Conservation (phyloP, 2,888 invertebrate genomes). For the Artemia sinica region DNA sequence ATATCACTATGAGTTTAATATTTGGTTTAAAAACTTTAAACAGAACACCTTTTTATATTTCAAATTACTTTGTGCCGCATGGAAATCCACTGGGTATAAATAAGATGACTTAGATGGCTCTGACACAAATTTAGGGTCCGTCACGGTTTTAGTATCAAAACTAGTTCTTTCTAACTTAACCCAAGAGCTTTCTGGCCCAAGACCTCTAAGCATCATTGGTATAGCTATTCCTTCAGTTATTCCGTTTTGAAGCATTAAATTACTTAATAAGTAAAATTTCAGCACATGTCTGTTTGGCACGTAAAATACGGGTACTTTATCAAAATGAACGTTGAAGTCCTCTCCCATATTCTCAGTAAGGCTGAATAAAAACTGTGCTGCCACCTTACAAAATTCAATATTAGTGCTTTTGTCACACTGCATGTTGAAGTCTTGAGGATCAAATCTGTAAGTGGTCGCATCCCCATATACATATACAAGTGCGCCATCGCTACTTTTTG, state of each 20-base stretch:
- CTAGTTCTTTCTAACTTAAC: slow-evolving; percentile 26
- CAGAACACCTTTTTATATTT: slow-evolving; percentile 26
- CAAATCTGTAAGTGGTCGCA: slow-evolving; percentile 27
- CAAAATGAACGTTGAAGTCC: slow-evolving; percentile 27
- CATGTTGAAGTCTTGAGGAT: slow-evolving; percentile 28
- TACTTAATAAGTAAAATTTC: slow-evolving; percentile 28
- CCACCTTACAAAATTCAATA: slow-evolving; percentile 27
- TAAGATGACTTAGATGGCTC: slow-evolving; percentile 22
- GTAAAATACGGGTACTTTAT: slow-evolving; percentile 28
- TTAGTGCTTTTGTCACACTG: slow-evolving; percentile 27
- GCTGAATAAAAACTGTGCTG: slow-evolving; percentile 26
- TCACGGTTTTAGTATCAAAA: slow-evolving; percentile 21
- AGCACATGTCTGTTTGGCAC: slow-evolving; percentile 27
- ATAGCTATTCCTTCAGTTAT: slow-evolving; percentile 28
- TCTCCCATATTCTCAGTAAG: slow-evolving; percentile 26
- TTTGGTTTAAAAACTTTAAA: slow-evolving; percentile 26
- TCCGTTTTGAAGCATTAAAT: slow-evolving; percentile 28
- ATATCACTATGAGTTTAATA: slow-evolving; percentile 21
- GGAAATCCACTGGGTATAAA: slow-evolving; percentile 27
- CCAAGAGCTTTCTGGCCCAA: slow-evolving; percentile 27
- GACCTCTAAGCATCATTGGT: slow-evolving; percentile 27
- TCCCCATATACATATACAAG: slow-evolving; percentile 23
- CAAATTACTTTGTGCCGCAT: slow-evolving; percentile 26
- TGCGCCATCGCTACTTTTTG: slow-evolving; percentile 1
- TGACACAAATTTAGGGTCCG: slow-evolving; percentile 18